A percentile compares a stretch with the other conserved stretches of the same genome.
Evolutionary conservation across 2,888 invertebrate species (phyloP).

Genomic region (Diaperis boleti): DNA sequence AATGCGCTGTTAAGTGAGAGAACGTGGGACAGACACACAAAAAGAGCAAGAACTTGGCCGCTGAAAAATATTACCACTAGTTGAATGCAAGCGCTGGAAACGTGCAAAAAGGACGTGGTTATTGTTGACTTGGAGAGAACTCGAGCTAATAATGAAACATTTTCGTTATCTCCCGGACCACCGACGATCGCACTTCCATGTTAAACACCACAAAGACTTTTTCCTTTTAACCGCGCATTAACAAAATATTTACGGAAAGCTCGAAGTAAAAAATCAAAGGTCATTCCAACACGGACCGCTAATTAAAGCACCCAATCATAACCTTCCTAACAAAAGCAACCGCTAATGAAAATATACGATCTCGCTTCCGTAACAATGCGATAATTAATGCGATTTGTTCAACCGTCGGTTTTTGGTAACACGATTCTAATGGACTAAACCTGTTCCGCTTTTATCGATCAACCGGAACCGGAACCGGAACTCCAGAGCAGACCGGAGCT

Average conservation of each 20-base stretch:
- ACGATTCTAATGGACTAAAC: slow-evolving; percentile 34
- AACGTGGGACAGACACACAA: not conserved
- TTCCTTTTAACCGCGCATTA: not conserved
- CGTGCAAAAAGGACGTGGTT: not conserved
- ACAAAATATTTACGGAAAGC: not conserved
- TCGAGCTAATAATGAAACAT: not conserved
- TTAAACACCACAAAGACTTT: too few relatives aligned
- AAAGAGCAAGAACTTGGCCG: not conserved
- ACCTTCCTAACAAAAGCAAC: slow-evolving; percentile 15
- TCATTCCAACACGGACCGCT: not conserved
- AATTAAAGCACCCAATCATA: slow-evolving; percentile 14
- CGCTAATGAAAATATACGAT: slow-evolving; percentile 39
- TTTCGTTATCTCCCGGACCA: not conserved
- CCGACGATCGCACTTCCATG: too few relatives aligned
- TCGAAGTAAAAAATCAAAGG: slow-evolving; percentile 3
- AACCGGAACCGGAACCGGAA: slow-evolving; percentile 38
- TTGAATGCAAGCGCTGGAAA: slow-evolving; percentile 2
- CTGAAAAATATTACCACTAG: slow-evolving; percentile 1
- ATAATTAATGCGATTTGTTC: slow-evolving; percentile 41
- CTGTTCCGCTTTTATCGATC: slow-evolving; percentile 40
- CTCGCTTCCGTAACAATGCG: slow-evolving; percentile 33
- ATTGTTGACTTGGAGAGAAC: slow-evolving; percentile 9
- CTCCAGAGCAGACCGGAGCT: slow-evolving; percentile 30
- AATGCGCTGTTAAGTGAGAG: too few relatives aligned
- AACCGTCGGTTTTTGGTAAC: slow-evolving; percentile 31